Evolutionary conservation across 2,113 vertebrate genomes (phyloP), one percentile per base, ranked within the genome.

Genomic region (Columbina picui): DNA sequence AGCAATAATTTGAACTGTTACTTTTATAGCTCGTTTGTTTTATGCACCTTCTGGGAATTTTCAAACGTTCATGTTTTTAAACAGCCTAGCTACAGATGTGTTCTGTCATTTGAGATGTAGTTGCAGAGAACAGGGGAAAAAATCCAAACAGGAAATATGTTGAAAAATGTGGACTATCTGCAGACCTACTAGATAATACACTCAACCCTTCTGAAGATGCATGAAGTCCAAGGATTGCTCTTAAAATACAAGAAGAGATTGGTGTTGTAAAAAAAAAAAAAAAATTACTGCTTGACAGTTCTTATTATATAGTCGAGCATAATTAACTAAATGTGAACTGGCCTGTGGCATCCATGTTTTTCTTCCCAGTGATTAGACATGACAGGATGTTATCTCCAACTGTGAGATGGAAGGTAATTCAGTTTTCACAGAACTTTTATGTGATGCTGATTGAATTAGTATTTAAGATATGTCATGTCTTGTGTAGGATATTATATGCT

Each of bases 321-420:
- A 97, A 97, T 97, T 95, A 94, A 94, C 50, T 93, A 94, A 84
- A 55, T 76, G 84, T 88, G 53, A 91, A 86, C 69, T 90, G 84
- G 83, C 53, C 71, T 93, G 85, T 95, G 88, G 70, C 96, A 93
- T 80, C 85, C 89, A 45, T 95, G 84, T 0, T 41, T 96, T 97
- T 98, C 96, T 97, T 79, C 55, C 55, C 18, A 59, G 32, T 64
- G 36, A 96, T 97, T 96, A 97, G 60, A 96, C 78, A 78, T 97
- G 97, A 94, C 91, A 97, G 89, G 95, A 96, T 96, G 86, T 96
- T 98, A 95, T 97, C 95, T 95, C 88, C 87, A 81, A 93, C 90
- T 93, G 93, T 95, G 90, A 97, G 91, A 97, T 82, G 90, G 90
- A 93, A 97, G 75, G 76, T 92, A 95, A 97, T 97, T 97, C 84